These are phyloP conservation scores for Pandemis heparana DNA, from an alignment of 2,888 invertebrate species.

Conservation along the genomic window DNA sequence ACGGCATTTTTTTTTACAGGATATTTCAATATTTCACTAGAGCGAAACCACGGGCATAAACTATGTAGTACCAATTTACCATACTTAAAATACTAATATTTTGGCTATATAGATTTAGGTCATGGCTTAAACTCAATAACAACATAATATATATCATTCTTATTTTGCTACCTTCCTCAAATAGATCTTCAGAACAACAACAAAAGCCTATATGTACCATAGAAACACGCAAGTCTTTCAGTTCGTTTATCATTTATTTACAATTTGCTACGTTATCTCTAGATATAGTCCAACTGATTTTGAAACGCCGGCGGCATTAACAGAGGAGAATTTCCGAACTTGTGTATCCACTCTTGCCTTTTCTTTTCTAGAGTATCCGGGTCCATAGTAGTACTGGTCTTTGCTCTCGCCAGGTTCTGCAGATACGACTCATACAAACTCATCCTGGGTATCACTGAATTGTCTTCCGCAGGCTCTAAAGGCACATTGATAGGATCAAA, in stretches of 20 bases:
- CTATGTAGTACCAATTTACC: no score
- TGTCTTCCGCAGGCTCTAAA: slow-evolving; percentile 73
- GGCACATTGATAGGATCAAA: slow-evolving; percentile 76
- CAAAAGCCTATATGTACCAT: neutral
- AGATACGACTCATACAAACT: slow-evolving; percentile 79
- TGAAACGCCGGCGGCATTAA: slow-evolving; percentile 53
- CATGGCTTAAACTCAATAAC: no score
- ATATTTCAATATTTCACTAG: no score
- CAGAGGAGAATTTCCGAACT: slow-evolving; percentile 56
- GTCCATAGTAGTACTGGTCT: slow-evolving; percentile 63
- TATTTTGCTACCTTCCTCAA: neutral
- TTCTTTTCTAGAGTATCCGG: slow-evolving; percentile 51
- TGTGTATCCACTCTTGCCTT: slow-evolving; percentile 57
- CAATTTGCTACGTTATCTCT: slow-evolving; percentile 28
- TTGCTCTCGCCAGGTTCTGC: slow-evolving; percentile 61
- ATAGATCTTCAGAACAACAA: neutral
- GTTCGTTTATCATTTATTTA: slow-evolving; percentile 20
- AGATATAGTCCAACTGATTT: slow-evolving; percentile 62
- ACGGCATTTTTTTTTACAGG: no score
- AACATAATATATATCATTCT: no score
- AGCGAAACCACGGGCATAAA: no score
- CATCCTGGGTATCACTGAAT: slow-evolving; percentile 75
- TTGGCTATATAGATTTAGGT: no score
- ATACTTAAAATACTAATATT: no score
- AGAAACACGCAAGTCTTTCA: neutral